phyloP scores from a whole-genome alignment of 2,888 invertebrate species.

The Allolobophora icterica region DNA sequence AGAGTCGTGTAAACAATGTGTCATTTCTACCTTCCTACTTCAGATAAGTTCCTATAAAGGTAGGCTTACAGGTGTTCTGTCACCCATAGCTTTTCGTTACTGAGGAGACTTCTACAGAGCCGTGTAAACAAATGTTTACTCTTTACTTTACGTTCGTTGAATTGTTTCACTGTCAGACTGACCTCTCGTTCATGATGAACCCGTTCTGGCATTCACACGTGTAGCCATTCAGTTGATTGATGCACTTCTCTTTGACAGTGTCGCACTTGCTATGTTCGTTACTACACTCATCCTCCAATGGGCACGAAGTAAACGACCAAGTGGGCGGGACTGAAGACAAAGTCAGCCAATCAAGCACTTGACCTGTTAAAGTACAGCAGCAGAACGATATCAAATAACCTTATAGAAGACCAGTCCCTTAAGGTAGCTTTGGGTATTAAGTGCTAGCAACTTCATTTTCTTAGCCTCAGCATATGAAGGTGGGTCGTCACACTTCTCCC shows the following conservation, averaged over 20 bases:
- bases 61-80: too few species aligned
- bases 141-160: too few species aligned
- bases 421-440: too few species aligned
- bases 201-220: conserved; percentile 77
- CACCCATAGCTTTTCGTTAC: too few species aligned
- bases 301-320: conserved; percentile 89
- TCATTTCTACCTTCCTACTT: too few species aligned
- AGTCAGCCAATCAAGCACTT: conserved; percentile 34
- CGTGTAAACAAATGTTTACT: too few species aligned
- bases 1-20: too few species aligned
- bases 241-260: conserved; percentile 83
- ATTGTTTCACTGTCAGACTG: neutral
- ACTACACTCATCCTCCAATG: conserved; percentile 88
- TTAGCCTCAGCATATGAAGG: too few species aligned
- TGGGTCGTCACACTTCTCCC: too few species aligned
- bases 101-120: too few species aligned
- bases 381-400: neutral
- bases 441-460: too few species aligned
- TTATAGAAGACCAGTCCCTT: neutral
- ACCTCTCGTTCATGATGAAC: conserved; percentile 53
- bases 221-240: conserved; percentile 78
- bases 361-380: conserved; percentile 30
- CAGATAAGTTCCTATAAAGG: too few species aligned
- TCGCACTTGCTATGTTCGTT: conserved; percentile 91
- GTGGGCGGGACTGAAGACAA: conserved; percentile 54